phyloP scores from a whole-genome alignment of 2,113 vertebrate genomes.

The Megaceryle torquata region DNA sequence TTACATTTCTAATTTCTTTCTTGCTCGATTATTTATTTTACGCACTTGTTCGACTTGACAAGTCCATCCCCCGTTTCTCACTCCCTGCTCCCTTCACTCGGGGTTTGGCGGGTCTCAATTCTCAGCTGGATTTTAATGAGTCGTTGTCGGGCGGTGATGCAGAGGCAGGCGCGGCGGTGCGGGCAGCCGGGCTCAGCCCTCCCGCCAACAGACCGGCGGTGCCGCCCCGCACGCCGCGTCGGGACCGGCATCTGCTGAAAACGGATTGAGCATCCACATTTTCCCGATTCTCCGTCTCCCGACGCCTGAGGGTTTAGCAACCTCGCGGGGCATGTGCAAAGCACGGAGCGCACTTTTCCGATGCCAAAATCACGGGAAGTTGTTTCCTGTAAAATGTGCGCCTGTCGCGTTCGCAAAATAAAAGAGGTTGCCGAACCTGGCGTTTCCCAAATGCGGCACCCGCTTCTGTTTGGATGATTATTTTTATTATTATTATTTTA shows the following conservation, averaged over 20 bases:
- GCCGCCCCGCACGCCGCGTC: neutral
- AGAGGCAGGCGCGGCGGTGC: neutral
- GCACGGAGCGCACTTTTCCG: neutral
- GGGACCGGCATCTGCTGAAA: neutral
- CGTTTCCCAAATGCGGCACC: neutral
- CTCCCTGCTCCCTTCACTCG: neutral
- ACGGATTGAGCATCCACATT: neutral
- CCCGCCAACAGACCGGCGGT: neutral
- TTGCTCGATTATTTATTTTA: neutral
- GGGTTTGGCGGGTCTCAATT: neutral
- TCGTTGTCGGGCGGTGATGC: neutral
- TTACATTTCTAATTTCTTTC: neutral
- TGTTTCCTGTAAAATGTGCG: slow-evolving; percentile 23
- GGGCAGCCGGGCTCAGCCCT: neutral
- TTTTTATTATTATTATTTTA: neutral
- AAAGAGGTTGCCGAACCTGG: neutral
- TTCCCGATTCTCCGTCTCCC: neutral
- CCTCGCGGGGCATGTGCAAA: neutral
- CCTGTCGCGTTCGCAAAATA: neutral
- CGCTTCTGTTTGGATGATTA: neutral
- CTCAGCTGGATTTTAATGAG: neutral
- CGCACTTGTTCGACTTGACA: neutral
- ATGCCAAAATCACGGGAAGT: slow-evolving; percentile 9
- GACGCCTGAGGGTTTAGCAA: neutral
- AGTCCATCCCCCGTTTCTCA: neutral